Evolutionary conservation across 2,113 vertebrate genomes (phyloP).

Genomic region (Anser brachyrhynchus): DNA sequence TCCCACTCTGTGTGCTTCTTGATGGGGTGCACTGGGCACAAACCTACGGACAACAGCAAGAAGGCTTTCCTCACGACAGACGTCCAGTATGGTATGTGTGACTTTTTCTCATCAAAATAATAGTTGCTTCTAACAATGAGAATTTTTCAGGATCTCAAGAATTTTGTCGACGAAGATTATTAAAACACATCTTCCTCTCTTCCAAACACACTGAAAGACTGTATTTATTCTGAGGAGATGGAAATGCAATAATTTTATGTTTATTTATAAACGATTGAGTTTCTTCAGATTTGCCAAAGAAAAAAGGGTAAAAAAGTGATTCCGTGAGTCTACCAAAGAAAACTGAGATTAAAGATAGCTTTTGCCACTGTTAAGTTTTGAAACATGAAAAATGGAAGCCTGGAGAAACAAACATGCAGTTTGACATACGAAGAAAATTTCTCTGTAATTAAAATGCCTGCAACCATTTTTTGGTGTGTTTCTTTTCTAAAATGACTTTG

Average conservation of each 20-base stretch:
- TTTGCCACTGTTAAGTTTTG: conserved; percentile 20
- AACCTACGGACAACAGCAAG: not conserved
- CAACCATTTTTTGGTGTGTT: not conserved
- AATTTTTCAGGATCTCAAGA: not conserved
- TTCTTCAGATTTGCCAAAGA: not conserved
- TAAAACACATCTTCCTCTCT: conserved; percentile 1
- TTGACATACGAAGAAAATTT: conserved; percentile 30
- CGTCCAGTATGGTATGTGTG: not conserved
- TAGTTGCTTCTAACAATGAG: not conserved
- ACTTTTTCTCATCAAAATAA: not conserved
- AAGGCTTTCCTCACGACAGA: not conserved
- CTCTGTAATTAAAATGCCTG: conserved; percentile 44
- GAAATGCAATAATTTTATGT: not conserved
- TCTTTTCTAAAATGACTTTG: conserved; percentile 18
- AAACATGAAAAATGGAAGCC: not conserved
- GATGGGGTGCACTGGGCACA: no score
- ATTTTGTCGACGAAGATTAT: not conserved
- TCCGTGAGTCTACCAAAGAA: not conserved
- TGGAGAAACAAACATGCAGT: conserved; percentile 13
- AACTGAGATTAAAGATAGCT: not conserved
- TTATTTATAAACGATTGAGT: not conserved
- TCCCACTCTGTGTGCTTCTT: no score
- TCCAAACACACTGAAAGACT: not conserved
- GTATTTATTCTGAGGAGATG: not conserved
- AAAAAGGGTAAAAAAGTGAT: not conserved